Base-by-base conservation (phyloP, 1,140 invertebrate species). In the Pseudomyrmex flavicornis region DNA sequence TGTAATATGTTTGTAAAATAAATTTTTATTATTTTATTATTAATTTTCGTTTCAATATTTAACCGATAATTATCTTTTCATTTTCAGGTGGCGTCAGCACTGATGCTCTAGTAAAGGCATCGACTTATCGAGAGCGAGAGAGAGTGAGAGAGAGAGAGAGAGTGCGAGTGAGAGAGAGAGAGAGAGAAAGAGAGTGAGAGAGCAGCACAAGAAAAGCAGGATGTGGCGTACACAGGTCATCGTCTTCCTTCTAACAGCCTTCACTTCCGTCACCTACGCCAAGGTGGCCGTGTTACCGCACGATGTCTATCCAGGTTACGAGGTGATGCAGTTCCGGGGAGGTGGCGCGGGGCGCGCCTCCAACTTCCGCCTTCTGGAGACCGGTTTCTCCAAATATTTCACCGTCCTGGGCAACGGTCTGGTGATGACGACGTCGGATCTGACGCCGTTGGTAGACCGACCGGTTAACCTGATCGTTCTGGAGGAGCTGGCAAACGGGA, bases 371-470 rank as follows among this genome's bases (percentile, higher is more conserved):
- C 94, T 97, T 13, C 92, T 98, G 85, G 97, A 98, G 85, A 97
- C 96, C 22, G 97, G 96, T 62, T 97, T 96, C 92, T 97, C 97
- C 12, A 96, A 97, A 68, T 98, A 96, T 91, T 98, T 98, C 92
- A 97, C 98, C 1, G 96, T 98, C 48, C 95, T 98, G n/a, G 96
- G 97, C 68, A 97, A 98, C 93, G 98, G 98, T 26, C 95, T 98
- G 61, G 96, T 98, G 9, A 98, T 98, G 97, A 98, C 97, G 17
- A 98, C 97, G 2, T 96, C 97, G 2, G 97, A 98, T 87, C 94
- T 98, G 4, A 95, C 96, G 26, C 97, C 97, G 4, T 92, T 98
- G n/a, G 95, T 98, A 44, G 96, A 98, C 91, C 95, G 96, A 61
- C 97, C 97, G 0, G 96, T 98, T 8, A 96, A 97, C 88, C 95